phyloP scores from a whole-genome alignment of 2,888 invertebrate genomes.

The Catocala sponsa region DNA sequence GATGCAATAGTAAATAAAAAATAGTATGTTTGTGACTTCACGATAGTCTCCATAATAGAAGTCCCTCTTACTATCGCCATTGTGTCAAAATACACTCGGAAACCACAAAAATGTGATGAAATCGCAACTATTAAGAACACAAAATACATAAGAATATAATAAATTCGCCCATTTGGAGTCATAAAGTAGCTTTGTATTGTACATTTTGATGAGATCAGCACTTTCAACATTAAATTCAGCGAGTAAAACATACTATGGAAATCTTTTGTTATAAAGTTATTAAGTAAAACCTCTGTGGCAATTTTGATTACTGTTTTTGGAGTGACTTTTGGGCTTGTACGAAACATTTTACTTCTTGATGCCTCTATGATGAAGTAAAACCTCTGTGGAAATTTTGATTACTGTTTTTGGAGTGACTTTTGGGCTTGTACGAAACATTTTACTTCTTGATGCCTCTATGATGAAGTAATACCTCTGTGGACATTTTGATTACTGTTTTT shows the following conservation, averaged over 20 bases:
- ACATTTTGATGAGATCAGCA: not conserved
- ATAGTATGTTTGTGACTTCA: no score
- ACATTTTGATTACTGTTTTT: no score
- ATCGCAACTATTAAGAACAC: not conserved
- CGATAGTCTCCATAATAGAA: not conserved
- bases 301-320: no score
- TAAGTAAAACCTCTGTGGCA: no score
- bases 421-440: no score
- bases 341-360: no score
- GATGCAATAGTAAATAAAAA: not conserved
- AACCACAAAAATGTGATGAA: not conserved
- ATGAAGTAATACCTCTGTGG: no score
- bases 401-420: no score
- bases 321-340: no score
- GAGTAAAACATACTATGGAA: not conserved
- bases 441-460: no score
- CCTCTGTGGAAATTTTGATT: no score
- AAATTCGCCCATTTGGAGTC: not conserved
- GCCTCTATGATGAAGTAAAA: no score
- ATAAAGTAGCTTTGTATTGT: not conserved
- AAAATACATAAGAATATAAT: not conserved
- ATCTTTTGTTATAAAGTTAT: not conserved
- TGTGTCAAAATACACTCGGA: not conserved
- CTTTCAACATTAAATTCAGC: not conserved
- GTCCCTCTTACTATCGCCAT: not conserved